Base-by-base conservation (phyloP, 2,888 invertebrate species). In the Meandrusa payeni region DNA sequence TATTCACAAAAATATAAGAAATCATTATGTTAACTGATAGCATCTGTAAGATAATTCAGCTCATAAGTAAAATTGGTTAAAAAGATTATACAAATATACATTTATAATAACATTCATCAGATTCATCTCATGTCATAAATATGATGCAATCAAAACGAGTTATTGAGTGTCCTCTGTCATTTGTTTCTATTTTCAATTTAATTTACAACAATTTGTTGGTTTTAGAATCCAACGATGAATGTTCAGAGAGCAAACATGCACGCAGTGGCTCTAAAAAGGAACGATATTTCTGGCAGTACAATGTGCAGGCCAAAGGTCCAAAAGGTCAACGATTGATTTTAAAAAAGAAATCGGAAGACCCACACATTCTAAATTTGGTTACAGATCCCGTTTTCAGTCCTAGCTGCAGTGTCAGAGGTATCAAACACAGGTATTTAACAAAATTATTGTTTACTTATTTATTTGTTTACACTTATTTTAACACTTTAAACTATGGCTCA, bases 341-440 rank as follows among this genome's bases (percentile, higher is more conserved):
- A 59, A 94, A 95, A 76, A 93, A 94, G 34, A 94, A 95, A 66
- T 91, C 94, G 24, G 95, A 95, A 66, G 97, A 98, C 86, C 98
- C 98, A 4, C 97, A 98, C 80, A 91, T 95, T 27, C 88, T 98
- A 48, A 94, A 96, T 68, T 94, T 94, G 73, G 92, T 97, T 37
- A 96, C 97, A 33, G 98, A 99, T 87, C 98, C 98, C 0, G 98
- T 99, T 15, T 98, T 98, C 76, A 97, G 97, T 75, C 95, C 97
- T 2, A 93, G 92, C 67, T 97, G 97, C 81, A 94, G 95, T 50
- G 92, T 97, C 2, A 91, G 96, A 72, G 96, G 97, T 59, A 94
- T 96, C 46, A 97, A 95, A 74, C 95, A 95, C 75, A 96, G 93
- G 93, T 93, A 72, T n/a, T 31, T 19, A 33, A 10, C 23, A 5